Evolutionary conservation across 2,888 invertebrate species (phyloP), one percentile per base, ranked within the genome.

Genomic region (Parapristionchus giblindavisi): DNA sequence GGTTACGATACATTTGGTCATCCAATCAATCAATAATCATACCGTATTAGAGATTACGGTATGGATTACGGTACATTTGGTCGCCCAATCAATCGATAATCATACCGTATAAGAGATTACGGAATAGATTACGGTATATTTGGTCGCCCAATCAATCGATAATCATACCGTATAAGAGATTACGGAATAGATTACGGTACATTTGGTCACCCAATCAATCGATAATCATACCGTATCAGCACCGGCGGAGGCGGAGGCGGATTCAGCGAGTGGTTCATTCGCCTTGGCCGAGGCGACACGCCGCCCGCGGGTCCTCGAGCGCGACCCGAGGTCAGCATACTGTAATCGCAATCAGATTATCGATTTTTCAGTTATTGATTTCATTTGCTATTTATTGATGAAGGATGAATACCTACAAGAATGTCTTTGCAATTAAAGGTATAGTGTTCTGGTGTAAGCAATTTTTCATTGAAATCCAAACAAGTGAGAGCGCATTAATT

Each of bases 191-290:
- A n/a, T n/a, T n/a, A 38, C 11, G 2, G 27, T 61, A 24, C 27
- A 1, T 40, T 11, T 14, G 8, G 17, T 43, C 17, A 17, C 43
- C 11, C 43, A 8, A 43, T 43, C 43, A 43, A 8, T 43, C 8
- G 43, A 8, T 43, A 43, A 34, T 40, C 66, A 27, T 34, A 75
- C 75, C 83, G 76, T 63, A 83, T 80, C 48, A 79, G 78, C 11
- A 81, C 81, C n/a, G 83, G 80, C 11, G 81, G 79, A 17, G 80
- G 83, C 29, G 81, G 80, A 8, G 81, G 80, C 21, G 80, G 75
- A 54, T 77, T 79, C 29, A 83, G 75, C 3, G 81, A 78, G 43
- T 81, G 79, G 58, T 81, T 81, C 32, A 81, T 75, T 21, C 61
- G 60, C 11, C 83, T 70, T 0, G 81, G 83, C 21, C 83, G 77